Conservation (phyloP, 2,113 vertebrate genomes). For the Octodon degus region DNA sequence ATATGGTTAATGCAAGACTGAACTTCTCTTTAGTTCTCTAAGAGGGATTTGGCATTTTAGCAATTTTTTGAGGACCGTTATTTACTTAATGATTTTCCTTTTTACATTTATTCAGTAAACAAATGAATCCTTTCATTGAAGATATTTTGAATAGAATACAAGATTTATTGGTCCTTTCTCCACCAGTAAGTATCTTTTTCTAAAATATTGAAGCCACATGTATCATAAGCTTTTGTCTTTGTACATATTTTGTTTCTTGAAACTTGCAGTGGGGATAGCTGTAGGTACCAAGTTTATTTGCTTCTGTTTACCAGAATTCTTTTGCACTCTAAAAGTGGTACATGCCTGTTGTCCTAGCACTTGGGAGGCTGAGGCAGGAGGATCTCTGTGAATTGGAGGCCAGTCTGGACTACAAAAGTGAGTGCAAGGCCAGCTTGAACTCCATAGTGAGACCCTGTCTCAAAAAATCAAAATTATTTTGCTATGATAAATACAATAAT, state of each 20-base stretch:
- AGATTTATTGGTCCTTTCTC: constrained; percentile 95
- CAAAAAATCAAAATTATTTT: not conserved
- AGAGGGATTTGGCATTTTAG: constrained; percentile 2
- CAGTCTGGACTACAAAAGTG: no score
- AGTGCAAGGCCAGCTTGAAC: not conserved
- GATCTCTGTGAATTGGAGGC: not conserved
- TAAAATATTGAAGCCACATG: not conserved
- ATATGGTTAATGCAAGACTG: not conserved
- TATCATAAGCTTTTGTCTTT: not conserved
- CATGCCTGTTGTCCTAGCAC: not conserved
- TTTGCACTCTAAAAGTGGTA: not conserved
- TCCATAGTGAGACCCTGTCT: not conserved
- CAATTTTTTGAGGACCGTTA: not conserved
- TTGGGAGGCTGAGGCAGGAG: not conserved
- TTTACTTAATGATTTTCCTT: constrained; percentile 52
- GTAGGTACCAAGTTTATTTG: not conserved
- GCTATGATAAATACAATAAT: not conserved
- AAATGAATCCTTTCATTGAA: constrained; percentile 97
- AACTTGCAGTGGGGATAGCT: not conserved
- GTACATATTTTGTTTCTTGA: not conserved
- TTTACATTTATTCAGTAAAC: constrained; percentile 89
- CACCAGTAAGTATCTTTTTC: constrained; percentile 91
- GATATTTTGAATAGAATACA: constrained; percentile 97
- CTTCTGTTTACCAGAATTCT: not conserved
- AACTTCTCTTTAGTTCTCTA: not conserved